These are phyloP conservation scores for Tetramorium parvispinum DNA, from an alignment of 1,140 invertebrate genomes.

Conservation along the genomic window DNA sequence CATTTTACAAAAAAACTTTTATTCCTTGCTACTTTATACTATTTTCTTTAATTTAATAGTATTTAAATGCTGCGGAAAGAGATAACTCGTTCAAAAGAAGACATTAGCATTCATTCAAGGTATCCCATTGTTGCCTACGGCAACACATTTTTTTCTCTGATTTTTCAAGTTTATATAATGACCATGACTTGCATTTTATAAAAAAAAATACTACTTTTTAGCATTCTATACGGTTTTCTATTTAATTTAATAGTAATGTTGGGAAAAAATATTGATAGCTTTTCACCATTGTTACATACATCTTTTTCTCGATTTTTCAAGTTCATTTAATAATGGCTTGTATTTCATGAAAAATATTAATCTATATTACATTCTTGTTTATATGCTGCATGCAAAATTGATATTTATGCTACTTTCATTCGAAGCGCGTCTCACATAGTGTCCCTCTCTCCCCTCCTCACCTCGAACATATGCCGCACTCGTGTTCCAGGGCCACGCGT, in stretches of 20 bases:
- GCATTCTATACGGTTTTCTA: not conserved
- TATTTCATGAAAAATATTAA: not conserved
- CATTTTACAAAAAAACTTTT: not conserved
- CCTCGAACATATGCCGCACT: conserved; percentile 18
- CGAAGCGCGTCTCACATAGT: not conserved
- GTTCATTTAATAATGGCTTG: not conserved
- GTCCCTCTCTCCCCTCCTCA: not conserved
- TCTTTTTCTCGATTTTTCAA: not conserved
- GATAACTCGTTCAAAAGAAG: not conserved
- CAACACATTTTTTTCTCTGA: not conserved
- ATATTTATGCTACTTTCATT: conserved; percentile 8
- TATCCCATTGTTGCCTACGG: not conserved
- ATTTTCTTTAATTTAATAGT: not conserved
- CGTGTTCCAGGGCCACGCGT: conserved; percentile 21
- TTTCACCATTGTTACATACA: not conserved
- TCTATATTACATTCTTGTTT: not conserved
- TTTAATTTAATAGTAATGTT: not conserved
- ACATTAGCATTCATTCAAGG: not conserved
- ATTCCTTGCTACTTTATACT: not conserved
- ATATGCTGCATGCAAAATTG: not conserved
- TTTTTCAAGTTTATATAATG: conserved; percentile 17
- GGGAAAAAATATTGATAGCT: not conserved
- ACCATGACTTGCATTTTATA: not conserved
- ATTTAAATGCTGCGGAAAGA: not conserved
- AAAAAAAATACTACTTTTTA: no score